A percentile compares a stretch with the other conserved stretches of the same genome.
Evolutionary conservation across 2,113 vertebrate genomes (phyloP).

Genomic region (Toxotes jaculatrix): DNA sequence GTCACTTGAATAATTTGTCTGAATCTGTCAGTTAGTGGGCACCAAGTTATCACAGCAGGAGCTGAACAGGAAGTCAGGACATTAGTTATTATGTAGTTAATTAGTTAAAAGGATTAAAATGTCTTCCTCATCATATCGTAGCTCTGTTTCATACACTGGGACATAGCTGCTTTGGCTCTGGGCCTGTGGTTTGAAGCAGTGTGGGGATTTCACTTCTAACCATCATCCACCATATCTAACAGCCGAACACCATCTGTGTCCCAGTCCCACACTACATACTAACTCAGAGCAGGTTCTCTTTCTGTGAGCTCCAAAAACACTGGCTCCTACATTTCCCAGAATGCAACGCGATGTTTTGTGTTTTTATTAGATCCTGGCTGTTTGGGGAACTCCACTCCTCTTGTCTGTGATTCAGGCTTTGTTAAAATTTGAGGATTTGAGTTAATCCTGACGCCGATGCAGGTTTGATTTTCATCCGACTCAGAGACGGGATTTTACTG

Average conservation of each 20-base stretch:
- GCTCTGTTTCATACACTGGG: not conserved
- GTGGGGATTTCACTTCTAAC: slow-evolving; percentile 22
- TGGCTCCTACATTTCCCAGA: too few species aligned
- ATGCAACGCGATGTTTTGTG: too few species aligned
- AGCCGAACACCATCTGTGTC: slow-evolving; percentile 26
- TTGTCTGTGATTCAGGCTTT: too few species aligned
- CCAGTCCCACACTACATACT: not conserved
- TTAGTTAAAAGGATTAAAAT: not conserved
- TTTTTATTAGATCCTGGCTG: too few species aligned
- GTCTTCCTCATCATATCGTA: not conserved
- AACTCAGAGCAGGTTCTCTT: not conserved
- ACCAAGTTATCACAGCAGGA: slow-evolving; percentile 10
- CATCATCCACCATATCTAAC: slow-evolving; percentile 40
- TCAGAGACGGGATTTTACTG: too few species aligned
- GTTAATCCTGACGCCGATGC: too few species aligned
- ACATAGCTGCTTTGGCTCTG: not conserved
- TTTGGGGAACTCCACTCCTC: too few species aligned
- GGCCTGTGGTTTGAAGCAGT: slow-evolving; percentile 26
- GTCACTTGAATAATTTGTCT: not conserved
- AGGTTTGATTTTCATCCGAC: too few species aligned
- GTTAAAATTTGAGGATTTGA: too few species aligned
- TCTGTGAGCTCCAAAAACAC: too few species aligned
- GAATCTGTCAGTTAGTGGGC: slow-evolving; percentile 8
- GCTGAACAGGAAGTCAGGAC: not conserved
- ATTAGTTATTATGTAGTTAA: too few species aligned